phyloP scores from a whole-genome alignment of 2,888 invertebrate genomes.

The Drosophila ustulata region DNA sequence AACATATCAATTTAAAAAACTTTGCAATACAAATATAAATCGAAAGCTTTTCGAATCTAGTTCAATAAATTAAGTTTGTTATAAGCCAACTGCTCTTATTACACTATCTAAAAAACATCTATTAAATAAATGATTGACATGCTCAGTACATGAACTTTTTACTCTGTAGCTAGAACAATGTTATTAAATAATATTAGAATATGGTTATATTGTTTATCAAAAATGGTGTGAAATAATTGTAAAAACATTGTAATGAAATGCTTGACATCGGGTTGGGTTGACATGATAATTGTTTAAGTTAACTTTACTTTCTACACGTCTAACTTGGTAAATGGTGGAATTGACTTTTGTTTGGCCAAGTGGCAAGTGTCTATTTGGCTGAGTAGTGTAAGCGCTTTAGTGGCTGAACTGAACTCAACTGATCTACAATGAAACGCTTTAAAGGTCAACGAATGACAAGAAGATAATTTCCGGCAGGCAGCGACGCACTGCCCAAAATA shows the following conservation, averaged over 20 bases:
- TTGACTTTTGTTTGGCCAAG: not conserved
- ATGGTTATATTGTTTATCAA: not conserved
- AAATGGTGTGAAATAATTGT: not conserved
- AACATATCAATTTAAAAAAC: too few relatives aligned
- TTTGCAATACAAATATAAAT: too few relatives aligned
- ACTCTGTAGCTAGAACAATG: not conserved
- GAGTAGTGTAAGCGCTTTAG: conserved; percentile 15
- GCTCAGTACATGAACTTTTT: not conserved
- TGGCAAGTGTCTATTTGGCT: not conserved
- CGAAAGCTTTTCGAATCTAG: too few relatives aligned
- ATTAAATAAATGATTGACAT: not conserved
- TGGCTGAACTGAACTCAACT: conserved; percentile 25
- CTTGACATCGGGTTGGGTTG: not conserved
- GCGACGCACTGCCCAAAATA: conserved; percentile 59
- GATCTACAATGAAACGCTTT: conserved; percentile 48
- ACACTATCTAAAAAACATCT: too few relatives aligned
- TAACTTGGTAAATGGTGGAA: not conserved
- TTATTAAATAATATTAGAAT: not conserved
- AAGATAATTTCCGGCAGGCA: conserved; percentile 71
- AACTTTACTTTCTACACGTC: not conserved
- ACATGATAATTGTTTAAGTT: not conserved
- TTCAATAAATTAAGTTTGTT: not conserved
- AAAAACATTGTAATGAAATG: not conserved
- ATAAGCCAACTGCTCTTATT: not conserved
- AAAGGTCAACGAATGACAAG: conserved; percentile 78